phyloP scores from a whole-genome alignment of 2,113 vertebrate species.

The Pteronura brasiliensis region DNA sequence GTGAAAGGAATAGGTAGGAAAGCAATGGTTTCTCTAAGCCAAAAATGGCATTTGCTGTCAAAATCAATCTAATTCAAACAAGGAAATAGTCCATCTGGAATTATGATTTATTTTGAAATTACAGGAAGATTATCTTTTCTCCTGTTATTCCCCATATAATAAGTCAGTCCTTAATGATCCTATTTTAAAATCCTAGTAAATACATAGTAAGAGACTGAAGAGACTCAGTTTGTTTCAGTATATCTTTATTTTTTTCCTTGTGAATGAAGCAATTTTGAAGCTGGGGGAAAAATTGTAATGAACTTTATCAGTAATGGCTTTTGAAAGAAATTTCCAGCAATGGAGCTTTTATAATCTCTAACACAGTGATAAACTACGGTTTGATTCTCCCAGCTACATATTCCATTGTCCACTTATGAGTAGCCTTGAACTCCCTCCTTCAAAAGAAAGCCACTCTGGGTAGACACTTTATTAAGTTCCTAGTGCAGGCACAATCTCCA shows the following conservation, averaged over 20 bases:
- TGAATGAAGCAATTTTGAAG: background rate
- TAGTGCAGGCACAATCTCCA: background rate
- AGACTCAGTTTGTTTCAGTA: background rate
- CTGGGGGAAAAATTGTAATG: background rate
- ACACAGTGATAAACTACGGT: background rate
- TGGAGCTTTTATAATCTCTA: background rate
- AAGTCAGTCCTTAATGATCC: background rate
- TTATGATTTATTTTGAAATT: slow-evolving; percentile 51
- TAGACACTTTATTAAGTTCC: background rate
- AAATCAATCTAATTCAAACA: slow-evolving; percentile 28
- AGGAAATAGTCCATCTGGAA: background rate
- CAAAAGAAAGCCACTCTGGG: background rate
- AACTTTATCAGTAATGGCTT: background rate
- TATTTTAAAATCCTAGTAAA: background rate
- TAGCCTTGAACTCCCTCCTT: background rate
- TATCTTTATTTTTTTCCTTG: background rate
- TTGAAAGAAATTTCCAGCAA: background rate
- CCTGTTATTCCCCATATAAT: background rate
- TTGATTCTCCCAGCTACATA: background rate
- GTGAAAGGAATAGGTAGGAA: background rate
- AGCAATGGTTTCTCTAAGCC: background rate
- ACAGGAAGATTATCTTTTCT: background rate
- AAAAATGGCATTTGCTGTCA: slow-evolving; percentile 10
- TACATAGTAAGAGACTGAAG: background rate
- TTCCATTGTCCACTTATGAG: background rate